A percentile compares a stretch with the other conserved stretches of the same genome.
Evolutionary conservation across 2,797 vertebrate genomes (phyloP).

Genomic region (Onychomys leucogaster): DNA sequence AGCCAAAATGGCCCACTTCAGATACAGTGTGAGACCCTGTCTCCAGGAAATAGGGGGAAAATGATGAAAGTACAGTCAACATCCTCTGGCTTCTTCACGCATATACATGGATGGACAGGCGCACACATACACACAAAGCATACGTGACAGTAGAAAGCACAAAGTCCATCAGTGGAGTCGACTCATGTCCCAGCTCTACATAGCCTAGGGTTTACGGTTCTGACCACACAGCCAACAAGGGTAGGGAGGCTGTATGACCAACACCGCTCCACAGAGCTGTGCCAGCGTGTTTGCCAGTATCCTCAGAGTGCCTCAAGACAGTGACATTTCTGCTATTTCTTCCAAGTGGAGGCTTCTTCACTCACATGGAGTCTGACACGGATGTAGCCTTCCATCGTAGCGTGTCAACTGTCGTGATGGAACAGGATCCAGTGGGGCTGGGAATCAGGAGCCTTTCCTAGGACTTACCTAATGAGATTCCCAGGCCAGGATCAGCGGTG

Average conservation of each 20-base stretch:
- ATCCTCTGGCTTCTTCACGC: neutral
- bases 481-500: neutral
- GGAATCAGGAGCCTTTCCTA: conserved; percentile 18
- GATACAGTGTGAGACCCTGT: neutral
- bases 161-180: neutral
- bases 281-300: neutral
- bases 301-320: neutral
- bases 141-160: neutral
- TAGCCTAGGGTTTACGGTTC: neutral
- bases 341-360: neutral
- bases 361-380: neutral
- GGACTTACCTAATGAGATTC: neutral
- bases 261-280: neutral
- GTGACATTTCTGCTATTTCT: neutral
- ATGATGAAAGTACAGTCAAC: neutral
- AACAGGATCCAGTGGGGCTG: neutral
- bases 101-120: neutral
- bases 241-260: neutral
- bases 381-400: neutral
- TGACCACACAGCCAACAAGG: neutral
- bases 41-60: neutral
- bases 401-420: conserved; percentile 3
- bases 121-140: neutral
- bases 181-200: neutral
- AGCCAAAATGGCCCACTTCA: neutral